Evolutionary conservation across 1,140 invertebrate species (phyloP), one percentile per base, ranked within the genome.

Genomic region (Drusus annulatus): DNA sequence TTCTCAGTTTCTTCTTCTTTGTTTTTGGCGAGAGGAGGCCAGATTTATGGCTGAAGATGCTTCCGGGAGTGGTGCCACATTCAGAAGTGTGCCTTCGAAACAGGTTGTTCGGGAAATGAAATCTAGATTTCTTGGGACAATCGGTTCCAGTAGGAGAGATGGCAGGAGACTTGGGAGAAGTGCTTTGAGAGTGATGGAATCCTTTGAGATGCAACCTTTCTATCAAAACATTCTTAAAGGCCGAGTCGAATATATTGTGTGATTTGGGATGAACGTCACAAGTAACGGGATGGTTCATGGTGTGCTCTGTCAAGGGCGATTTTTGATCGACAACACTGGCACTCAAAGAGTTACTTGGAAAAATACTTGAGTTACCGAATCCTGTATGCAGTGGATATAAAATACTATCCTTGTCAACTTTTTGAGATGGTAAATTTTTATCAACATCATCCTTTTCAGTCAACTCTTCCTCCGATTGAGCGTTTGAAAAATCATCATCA

Each of bases 211-310:
- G 54, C 19, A 84, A 80, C 45, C 81, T 84, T 52, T 86, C 84
- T 80, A 85, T 84, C 13, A 84, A 68, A 23, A 85, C 84, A 68
- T 84, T 85, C 45, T 81, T 81, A 16, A 85, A 71, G 17, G 85
- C 84, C 1, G 83, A 80, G 17, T 84, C 84, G 10, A 86, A 65
- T 15, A 85, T 58, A 54, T 84, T 83, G 51, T 85, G 84, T 15
- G 54, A 45, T 50, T 74, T 73, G 28, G 51, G 36, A 31, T 65
- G 74, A 19, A 63, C 56, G 7, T 62, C 74, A 45, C 60, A 62
- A 25, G 74, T 62, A 16, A 62, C 36, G 13, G 74, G 74, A 51
- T 75, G 73, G 17, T 75, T 58, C 52, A 62, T 45, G 36, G 16
- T 75, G 54, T 75, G 73, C 25, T 75, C 73, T 36, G 36, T 6